Evolutionary conservation across 2,113 vertebrate species (phyloP), one percentile per base, ranked within the genome.

Genomic region (Craseonycteris thonglongyai): DNA sequence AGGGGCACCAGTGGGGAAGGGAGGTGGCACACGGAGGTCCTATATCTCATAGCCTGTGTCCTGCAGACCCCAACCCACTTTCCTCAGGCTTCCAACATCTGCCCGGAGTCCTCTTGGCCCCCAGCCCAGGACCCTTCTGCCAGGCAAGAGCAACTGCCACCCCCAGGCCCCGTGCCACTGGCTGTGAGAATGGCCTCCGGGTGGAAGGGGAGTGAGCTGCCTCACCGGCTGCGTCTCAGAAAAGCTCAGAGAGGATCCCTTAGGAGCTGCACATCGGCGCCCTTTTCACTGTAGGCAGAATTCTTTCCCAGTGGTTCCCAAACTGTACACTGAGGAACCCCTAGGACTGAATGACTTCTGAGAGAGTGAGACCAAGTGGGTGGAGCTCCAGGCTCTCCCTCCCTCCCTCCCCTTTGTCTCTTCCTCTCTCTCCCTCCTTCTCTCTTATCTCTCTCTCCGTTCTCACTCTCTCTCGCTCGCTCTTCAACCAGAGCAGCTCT

Each of bases 381-480:
- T 5, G 3, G 66, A 28, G n/a, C 65, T 74, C 92, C 85, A 35
- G 58, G 28, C 35, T 26, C 5, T 12, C 51, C 11, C n/a, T 42
- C 16, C 0, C 13, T 75, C 22, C 13, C 12, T 19, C 59, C 16
- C 1, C 6, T 0, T 3, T 0, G 30, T 30, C 38, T 12, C 38
- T 6, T 7, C 3, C 12, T 30, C 14, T 54, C 71, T 74, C 30
- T 15, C 14, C 5, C 42, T 12, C 38, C 1, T 8, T 1, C 12
- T 19, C 40, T 28, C 18, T 51, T 0, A 33, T 65, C 26, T 38
- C 56, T 19, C 74, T 19, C 38, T 22, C 30, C 16, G 28, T 75
- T 75, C 65, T 49, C 38, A 13, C 16, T 69, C 40, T 22, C 54
- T 24, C 54, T 54, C 21, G 15, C 21, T 69, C 49, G 28, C 42